Conservation (phyloP, 92 coral and sea anemone species). For the Paragorgia papillata region DNA sequence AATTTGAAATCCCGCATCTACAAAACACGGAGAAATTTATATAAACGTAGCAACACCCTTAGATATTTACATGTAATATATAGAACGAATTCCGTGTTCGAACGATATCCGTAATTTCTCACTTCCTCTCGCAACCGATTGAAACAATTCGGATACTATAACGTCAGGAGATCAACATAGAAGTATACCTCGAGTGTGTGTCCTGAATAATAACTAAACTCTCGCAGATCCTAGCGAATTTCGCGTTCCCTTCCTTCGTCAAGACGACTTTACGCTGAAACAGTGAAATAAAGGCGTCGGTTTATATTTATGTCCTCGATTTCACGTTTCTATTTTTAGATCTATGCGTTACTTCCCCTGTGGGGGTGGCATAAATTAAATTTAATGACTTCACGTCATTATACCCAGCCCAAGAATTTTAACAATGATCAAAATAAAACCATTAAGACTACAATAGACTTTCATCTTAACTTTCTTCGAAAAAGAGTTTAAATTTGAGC, state of each 20-base stretch:
- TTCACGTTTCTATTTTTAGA: conserved; percentile 75
- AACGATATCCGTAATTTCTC: background rate
- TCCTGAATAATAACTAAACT: no score
- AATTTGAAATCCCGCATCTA: conserved; percentile 98
- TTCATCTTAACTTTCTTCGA: no score
- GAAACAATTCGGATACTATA: background rate
- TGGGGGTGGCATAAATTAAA: conserved; percentile 13
- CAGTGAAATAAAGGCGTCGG: conserved; percentile 75
- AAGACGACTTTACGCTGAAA: background rate
- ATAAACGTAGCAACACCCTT: background rate
- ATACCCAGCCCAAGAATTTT: background rate
- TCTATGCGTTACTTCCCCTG: conserved; percentile 57
- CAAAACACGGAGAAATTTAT: background rate
- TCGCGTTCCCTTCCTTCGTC: conserved; percentile 5
- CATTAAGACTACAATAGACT: no score
- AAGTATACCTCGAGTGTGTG: no score
- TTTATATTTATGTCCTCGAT: conserved; percentile 79
- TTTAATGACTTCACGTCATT: background rate
- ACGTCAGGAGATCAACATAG: no score
- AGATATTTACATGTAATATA: no score
- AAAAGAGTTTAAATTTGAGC: no score
- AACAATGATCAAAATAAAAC: no score
- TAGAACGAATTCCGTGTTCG: background rate
- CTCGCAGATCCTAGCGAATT: no score
- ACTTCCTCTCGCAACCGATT: background rate